phyloP scores from a whole-genome alignment of 2,888 invertebrate species.

The Tetragnatha montana region DNA sequence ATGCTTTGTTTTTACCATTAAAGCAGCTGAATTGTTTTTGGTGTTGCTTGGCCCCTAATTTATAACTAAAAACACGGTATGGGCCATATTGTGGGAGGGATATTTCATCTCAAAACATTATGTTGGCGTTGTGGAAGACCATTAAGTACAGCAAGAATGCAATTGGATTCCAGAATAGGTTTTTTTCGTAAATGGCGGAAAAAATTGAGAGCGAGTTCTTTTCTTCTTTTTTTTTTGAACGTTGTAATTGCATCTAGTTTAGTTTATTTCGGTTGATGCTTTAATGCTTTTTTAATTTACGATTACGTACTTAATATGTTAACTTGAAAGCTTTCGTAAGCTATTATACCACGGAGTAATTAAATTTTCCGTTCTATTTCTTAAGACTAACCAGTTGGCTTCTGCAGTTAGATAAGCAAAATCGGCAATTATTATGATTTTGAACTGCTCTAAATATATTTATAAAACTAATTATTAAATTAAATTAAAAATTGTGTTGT shows the following conservation, averaged over 20 bases:
- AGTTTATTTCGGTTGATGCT: not conserved
- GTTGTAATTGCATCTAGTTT: not conserved
- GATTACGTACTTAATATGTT: no score
- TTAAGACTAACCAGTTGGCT: no score
- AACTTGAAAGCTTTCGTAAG: not conserved
- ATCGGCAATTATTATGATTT: no score
- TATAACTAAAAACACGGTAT: not conserved
- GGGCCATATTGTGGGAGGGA: not conserved
- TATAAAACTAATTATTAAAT: no score
- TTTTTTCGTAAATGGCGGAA: not conserved
- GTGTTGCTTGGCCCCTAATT: not conserved
- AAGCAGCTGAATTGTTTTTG: slow-evolving; percentile 7
- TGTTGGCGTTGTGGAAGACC: not conserved
- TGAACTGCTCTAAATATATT: no score
- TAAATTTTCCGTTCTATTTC: not conserved
- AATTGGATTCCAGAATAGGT: not conserved
- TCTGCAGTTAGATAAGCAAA: no score
- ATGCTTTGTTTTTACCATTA: slow-evolving; percentile 40
- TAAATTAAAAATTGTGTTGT: no score
- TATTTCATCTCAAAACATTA: not conserved
- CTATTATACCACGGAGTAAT: not conserved
- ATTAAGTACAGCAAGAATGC: not conserved
- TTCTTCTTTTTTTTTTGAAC: not conserved
- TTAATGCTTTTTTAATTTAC: not conserved
- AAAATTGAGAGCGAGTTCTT: not conserved